Evolutionary conservation across 2,797 vertebrate genomes (phyloP), one percentile per base, ranked within the genome.

Genomic region (Gallinago solitaria): DNA sequence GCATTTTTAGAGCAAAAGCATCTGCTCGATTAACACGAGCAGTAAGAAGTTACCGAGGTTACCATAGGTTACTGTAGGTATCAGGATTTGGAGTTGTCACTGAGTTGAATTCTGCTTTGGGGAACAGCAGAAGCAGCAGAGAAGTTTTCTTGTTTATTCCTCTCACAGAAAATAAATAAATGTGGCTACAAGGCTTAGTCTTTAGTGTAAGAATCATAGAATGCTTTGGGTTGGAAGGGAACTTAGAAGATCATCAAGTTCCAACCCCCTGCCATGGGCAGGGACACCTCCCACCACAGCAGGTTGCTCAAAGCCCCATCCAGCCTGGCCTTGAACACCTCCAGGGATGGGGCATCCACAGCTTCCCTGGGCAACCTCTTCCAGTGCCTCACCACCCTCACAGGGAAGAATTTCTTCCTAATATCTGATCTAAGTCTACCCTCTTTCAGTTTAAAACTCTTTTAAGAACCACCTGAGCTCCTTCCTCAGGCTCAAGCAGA

Each of bases 11-110:
- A 65, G 17, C 41, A 71, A 70, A 77, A 51, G 12, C 20, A 7
- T 3, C 16, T 10, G 24, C 8, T 59, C 16, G 24, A 6, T 9
- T 32, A 73, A 21, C 54, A 54, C 0, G 3, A n/a, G 24, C 3
- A 1, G 9, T 10, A 16, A 69, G 37, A 39, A 39, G 37, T 39
- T 39, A 39, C 37, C 11, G 37, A 37, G 37, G 37, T 37, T 37
- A 37, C 35, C 35, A 37, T 37, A 27, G 61, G 37, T 11, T 11
- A 7, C 20, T 27, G 2, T 27, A 47, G 41, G 5, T 0, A 41
- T 1, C 17, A 23, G 16, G 33, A 50, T 65, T n/a, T 56, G 75
- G 32, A 61, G 30, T 23, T 16, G 45, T 45, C 24, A 37, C 32
- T 4, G 32, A 63, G 19, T 0, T 11, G 27, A 56, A 32, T 53